Base-by-base conservation (phyloP, 2,888 invertebrate species). In the Pyrochroa serraticornis region DNA sequence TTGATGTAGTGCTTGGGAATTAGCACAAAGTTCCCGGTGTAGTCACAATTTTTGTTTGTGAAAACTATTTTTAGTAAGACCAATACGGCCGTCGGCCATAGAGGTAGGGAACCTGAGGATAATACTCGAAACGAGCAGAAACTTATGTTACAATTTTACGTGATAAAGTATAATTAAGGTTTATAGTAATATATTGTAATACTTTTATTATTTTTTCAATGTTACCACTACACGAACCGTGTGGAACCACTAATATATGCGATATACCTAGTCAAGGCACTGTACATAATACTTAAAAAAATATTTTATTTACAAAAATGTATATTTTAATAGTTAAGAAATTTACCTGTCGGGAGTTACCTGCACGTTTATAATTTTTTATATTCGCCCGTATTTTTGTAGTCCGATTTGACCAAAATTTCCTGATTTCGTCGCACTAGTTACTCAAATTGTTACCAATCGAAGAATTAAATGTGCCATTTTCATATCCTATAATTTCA, bases 261-360 rank as follows among this genome's bases (percentile, higher is more conserved):
- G 77, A 76, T 76, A 77, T 68, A 67, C 74, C 77, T 77, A 77
- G 77, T 78, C 78, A 78, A 74, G 78, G 76, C 76, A 75, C 73
- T 75, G 71, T 74, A 72, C 65, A 75, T 74, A 72, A 60, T 66
- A 22, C 22, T 57, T 63, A 64, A 61, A 60, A 67, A 67, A 64
- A 64, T 66, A 67, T 69, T 71, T 74, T 73, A 73, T 75, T 75
- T 75, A 73, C 69, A 71, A 58, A 67, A 67, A 64, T 70, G 69
- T 74, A 75, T 75, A 73, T 73, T 73, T 74, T 73, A 71, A 68
- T 70, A 72, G 66, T 67, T 65, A 70, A 69, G 65, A 52, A 65
- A 66, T 63, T 69, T 63, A 64, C 62, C 66, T 65, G 60, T 64
- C 46, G 54, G 52, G 49, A 55, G 59, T 59, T 59, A 59, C 59